These are phyloP conservation scores for Netelia inedita DNA, from an alignment of 2,888 invertebrate species.

Conservation along the genomic window DNA sequence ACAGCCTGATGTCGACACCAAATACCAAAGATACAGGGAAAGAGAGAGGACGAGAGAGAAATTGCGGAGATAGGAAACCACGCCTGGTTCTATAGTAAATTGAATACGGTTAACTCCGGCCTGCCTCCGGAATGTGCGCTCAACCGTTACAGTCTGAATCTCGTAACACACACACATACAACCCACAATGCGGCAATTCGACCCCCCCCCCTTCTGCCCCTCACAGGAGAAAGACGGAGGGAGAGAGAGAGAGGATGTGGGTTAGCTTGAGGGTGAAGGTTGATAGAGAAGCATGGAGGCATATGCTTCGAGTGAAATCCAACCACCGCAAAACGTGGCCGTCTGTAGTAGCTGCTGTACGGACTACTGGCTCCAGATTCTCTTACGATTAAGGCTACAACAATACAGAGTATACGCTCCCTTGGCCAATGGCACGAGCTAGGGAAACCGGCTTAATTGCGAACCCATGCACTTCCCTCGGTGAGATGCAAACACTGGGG, in stretches of 20 bases:
- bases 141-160: slow-evolving; percentile 45
- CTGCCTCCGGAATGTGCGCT: slow-evolving; percentile 40
- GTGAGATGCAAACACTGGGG: not conserved
- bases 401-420: not conserved
- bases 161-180: slow-evolving; percentile 50
- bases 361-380: slow-evolving; percentile 52
- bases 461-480: slow-evolving; percentile 53
- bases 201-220: no score
- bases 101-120: slow-evolving; percentile 66
- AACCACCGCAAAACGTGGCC: slow-evolving; percentile 50
- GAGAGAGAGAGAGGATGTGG: not conserved
- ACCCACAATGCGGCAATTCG: slow-evolving; percentile 40
- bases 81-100: slow-evolving; percentile 59
- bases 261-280: not conserved
- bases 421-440: slow-evolving; percentile 28
- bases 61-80: slow-evolving; percentile 35
- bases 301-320: slow-evolving; percentile 24
- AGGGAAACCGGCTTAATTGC: slow-evolving; percentile 62
- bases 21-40: not conserved
- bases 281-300: slow-evolving; percentile 8
- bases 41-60: not conserved
- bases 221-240: slow-evolving; percentile 3
- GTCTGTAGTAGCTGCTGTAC: slow-evolving; percentile 47
- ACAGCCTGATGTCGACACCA: slow-evolving; percentile 16
- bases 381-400: slow-evolving; percentile 54